Percentiles rank a stretch among this genome's conserved stretches.
Conservation (phyloP, 2,888 invertebrate genomes). For the Ichneumoninae sp. region DNA sequence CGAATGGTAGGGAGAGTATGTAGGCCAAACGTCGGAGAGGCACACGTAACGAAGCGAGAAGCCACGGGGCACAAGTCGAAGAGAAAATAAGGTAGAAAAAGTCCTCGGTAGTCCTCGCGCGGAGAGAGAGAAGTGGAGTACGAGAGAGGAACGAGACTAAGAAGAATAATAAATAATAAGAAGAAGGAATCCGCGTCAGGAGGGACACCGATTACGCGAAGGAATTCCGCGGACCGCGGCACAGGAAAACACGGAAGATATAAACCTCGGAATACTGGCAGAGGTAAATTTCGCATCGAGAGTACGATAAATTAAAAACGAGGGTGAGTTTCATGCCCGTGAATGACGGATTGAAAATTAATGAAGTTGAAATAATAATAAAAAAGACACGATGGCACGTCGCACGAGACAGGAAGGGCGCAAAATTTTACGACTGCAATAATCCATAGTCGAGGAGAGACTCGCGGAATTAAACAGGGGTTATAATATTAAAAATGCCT, state of each 20-base stretch:
- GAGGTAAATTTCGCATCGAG: slow-evolving; percentile 36
- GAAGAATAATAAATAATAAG: slow-evolving; percentile 49
- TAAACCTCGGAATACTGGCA: slow-evolving; percentile 35
- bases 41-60: slow-evolving; percentile 66
- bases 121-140: slow-evolving; percentile 47
- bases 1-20: slow-evolving; percentile 57
- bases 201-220: slow-evolving; percentile 58
- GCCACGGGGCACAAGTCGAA: slow-evolving; percentile 38
- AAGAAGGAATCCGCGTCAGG: slow-evolving; percentile 39
- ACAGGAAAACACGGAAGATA: slow-evolving; percentile 46
- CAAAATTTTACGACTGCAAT: background rate
- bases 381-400: background rate
- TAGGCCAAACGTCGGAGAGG: slow-evolving; percentile 66
- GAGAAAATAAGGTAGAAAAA: slow-evolving; percentile 62
- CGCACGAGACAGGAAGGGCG: background rate
- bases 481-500: slow-evolving; percentile 5
- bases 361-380: background rate
- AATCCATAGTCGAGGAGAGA: background rate
- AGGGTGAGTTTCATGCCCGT: background rate
- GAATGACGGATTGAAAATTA: slow-evolving; percentile 16
- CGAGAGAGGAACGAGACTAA: slow-evolving; percentile 28
- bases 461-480: background rate
- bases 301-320: slow-evolving; percentile 25
- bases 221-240: slow-evolving; percentile 36
- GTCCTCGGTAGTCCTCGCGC: slow-evolving; percentile 18